A percentile compares a stretch with the other conserved stretches of the same genome.
phyloP scores from a whole-genome alignment of 1,140 invertebrate species.

The Trichogramma pretiosum region DNA sequence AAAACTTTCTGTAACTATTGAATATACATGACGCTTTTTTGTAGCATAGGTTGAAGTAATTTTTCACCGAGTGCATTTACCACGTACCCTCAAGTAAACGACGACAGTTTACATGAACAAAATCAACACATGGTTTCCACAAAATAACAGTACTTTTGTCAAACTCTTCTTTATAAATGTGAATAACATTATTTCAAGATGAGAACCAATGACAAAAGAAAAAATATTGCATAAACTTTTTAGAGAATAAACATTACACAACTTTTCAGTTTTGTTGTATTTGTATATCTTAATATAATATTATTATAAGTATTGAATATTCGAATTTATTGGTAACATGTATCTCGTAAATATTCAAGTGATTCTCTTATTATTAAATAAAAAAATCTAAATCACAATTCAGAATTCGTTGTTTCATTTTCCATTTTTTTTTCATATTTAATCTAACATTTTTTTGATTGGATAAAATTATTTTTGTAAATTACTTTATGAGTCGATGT shows the following conservation, averaged over 20 bases:
- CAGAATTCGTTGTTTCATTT: not conserved
- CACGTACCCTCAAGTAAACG: slow-evolving; percentile 21
- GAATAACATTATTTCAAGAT: not conserved
- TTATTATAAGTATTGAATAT: slow-evolving; percentile 40
- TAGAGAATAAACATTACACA: slow-evolving; percentile 28
- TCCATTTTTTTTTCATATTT: not conserved
- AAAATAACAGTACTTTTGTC: slow-evolving; percentile 23
- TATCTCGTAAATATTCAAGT: slow-evolving; percentile 39
- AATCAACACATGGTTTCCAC: slow-evolving; percentile 31
- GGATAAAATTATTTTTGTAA: not conserved
- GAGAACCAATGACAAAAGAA: slow-evolving; percentile 14
- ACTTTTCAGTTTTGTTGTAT: slow-evolving; percentile 43
- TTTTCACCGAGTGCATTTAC: slow-evolving; percentile 33
- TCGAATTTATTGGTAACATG: slow-evolving; percentile 40
- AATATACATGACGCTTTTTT: slow-evolving; percentile 17
- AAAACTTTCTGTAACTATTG: not conserved
- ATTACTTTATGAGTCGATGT: not conserved
- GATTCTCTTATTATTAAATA: too few relatives aligned
- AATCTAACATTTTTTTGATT: not conserved
- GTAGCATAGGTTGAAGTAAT: slow-evolving; percentile 38
- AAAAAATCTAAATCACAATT: not conserved
- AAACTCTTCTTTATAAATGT: slow-evolving; percentile 8
- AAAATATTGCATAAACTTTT: slow-evolving; percentile 18
- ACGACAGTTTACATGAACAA: slow-evolving; percentile 20
- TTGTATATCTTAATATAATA: slow-evolving; percentile 44